These are phyloP conservation scores for Ommatoiulus sabulosus DNA, from an alignment of 2,888 invertebrate species.

Conservation along the genomic window DNA sequence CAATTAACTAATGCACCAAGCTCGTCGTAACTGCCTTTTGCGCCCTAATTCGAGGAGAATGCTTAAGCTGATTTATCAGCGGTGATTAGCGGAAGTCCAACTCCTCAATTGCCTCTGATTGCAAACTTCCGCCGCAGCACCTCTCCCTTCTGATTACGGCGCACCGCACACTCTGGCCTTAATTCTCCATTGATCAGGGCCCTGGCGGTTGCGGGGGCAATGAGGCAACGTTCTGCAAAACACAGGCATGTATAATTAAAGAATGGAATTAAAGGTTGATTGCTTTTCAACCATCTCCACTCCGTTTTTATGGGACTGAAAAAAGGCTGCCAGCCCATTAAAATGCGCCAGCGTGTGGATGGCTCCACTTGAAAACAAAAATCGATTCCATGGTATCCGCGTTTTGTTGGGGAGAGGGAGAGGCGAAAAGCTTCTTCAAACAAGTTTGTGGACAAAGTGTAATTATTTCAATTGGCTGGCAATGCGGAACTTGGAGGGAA, in stretches of 20 bases:
- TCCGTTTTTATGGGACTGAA: constrained; percentile 24
- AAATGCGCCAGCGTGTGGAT: not conserved
- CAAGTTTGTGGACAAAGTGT: constrained; percentile 9
- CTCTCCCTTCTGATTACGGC: not conserved
- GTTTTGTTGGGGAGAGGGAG: not conserved
- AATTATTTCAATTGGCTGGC: not conserved
- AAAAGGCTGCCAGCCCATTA: constrained; percentile 30
- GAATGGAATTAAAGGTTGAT: constrained; percentile 43
- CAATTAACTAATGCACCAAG: not conserved
- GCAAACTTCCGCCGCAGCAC: not conserved
- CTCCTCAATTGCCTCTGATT: constrained; percentile 16
- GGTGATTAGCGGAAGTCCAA: not conserved
- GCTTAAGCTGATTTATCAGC: not conserved
- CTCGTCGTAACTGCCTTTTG: not conserved
- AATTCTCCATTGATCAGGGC: not conserved
- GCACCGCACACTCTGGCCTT: not conserved
- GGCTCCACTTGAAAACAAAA: constrained; percentile 25
- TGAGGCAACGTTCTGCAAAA: constrained; percentile 8
- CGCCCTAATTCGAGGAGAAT: not conserved
- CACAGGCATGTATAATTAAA: constrained; percentile 24
- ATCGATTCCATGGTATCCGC: not conserved
- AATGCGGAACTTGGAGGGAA: not conserved
- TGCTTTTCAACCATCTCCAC: constrained; percentile 30
- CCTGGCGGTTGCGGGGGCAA: not conserved
- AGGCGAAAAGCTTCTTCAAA: not conserved